Conservation (phyloP, 2,113 vertebrate genomes). For the Telmatochromis sp. region DNA sequence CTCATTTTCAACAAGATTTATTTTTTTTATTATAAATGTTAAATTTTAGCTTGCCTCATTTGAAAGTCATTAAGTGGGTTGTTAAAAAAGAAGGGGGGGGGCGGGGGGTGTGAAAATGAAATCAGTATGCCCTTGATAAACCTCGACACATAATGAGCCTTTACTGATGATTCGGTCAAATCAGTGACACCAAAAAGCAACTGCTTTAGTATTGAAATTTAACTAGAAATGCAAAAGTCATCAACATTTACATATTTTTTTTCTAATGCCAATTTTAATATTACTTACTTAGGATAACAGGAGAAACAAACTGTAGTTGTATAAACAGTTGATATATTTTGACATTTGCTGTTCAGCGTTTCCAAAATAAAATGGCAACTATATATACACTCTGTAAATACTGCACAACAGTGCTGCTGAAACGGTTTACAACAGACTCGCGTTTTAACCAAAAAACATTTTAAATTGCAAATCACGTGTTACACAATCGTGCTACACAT, state of each 20-base stretch:
- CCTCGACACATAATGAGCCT: not conserved
- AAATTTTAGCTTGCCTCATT: not conserved
- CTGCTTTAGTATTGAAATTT: not conserved
- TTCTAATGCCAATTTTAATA: not conserved
- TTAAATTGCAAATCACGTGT: not conserved
- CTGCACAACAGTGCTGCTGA: not conserved
- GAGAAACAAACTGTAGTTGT: not conserved
- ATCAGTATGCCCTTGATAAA: not conserved
- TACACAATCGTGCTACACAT: not conserved
- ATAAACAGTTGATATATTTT: not conserved
- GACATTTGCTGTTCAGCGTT: not conserved
- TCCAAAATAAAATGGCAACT: not conserved
- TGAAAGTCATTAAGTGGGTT: not conserved
- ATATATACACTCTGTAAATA: not conserved
- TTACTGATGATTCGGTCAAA: not conserved
- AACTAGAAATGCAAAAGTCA: not conserved
- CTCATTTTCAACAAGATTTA: not conserved
- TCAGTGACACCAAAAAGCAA: not conserved
- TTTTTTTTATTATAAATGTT: not conserved
- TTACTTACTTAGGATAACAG: not conserved
- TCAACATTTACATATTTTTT: not conserved
- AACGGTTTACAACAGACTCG: accelerated
- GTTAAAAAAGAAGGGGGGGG: accelerated
- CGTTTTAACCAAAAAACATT: not conserved
- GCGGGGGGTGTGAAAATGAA: accelerated